phyloP scores from a whole-genome alignment of 2,888 invertebrate species.

The Chaitophorus viminalis region DNA sequence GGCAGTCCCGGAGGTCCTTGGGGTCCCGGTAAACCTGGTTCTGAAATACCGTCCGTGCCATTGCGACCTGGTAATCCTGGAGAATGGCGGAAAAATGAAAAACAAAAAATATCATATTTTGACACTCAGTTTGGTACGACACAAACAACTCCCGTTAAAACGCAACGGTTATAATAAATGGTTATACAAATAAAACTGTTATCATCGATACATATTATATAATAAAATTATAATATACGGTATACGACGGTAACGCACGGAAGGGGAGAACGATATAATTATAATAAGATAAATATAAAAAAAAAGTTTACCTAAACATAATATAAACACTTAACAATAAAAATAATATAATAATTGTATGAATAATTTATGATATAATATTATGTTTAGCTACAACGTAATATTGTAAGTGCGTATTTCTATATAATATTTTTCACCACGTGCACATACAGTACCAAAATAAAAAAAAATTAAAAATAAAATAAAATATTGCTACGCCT shows the following conservation, averaged over 20 bases:
- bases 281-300: not conserved
- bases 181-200: too few relatives aligned
- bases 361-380: too few relatives aligned
- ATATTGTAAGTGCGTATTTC: not conserved
- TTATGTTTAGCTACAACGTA: not conserved
- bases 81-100: slow-evolving; percentile 37
- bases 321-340: not conserved
- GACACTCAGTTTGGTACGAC: too few relatives aligned
- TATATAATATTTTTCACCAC: not conserved
- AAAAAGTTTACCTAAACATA: not conserved
- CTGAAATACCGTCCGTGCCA: slow-evolving; percentile 75
- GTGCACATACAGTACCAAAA: slow-evolving; percentile 1
- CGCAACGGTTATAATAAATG: too few relatives aligned
- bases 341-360: not conserved
- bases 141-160: too few relatives aligned
- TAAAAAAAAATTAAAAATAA: not conserved
- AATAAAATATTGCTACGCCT: not conserved
- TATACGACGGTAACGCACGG: not conserved
- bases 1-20: slow-evolving; percentile 88
- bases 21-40: slow-evolving; percentile 75
- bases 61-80: slow-evolving; percentile 78
- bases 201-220: not conserved
- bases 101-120: slow-evolving; percentile 3
- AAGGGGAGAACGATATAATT: not conserved
- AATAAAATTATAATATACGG: not conserved